phyloP scores from a whole-genome alignment of 2,888 invertebrate genomes.

The Toxonevra muliebris region DNA sequence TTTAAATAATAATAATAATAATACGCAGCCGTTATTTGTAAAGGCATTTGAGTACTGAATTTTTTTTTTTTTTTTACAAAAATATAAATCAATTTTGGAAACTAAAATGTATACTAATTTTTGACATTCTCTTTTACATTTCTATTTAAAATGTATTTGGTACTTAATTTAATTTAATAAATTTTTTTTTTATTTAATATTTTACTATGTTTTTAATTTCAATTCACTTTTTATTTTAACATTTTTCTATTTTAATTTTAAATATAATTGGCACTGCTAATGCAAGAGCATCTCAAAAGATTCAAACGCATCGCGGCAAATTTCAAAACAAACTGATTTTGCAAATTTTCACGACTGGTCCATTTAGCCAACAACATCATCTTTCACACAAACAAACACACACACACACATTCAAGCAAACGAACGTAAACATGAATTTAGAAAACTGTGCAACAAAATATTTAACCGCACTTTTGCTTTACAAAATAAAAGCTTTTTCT shows the following conservation, averaged over 20 bases:
- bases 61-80: too few relatives aligned
- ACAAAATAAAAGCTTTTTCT: neutral
- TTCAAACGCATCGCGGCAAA: conserved; percentile 35
- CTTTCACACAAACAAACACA: neutral
- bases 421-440: neutral
- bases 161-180: conserved; percentile 27
- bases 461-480: conserved; percentile 10
- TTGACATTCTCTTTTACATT: neutral
- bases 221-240: neutral
- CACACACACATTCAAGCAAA: neutral
- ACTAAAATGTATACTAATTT: neutral
- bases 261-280: neutral
- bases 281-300: conserved; percentile 13
- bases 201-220: conserved; percentile 1
- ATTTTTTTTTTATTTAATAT: neutral
- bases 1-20: too few relatives aligned
- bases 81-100: too few relatives aligned
- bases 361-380: conserved; percentile 9
- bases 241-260: neutral
- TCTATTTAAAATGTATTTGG: neutral
- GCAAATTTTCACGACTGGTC: conserved; percentile 49
- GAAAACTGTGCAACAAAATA: neutral
- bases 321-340: conserved; percentile 54
- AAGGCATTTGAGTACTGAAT: too few relatives aligned
- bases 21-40: too few relatives aligned